Base-by-base conservation (phyloP, 2,888 invertebrate genomes). In the Hedya salicella region DNA sequence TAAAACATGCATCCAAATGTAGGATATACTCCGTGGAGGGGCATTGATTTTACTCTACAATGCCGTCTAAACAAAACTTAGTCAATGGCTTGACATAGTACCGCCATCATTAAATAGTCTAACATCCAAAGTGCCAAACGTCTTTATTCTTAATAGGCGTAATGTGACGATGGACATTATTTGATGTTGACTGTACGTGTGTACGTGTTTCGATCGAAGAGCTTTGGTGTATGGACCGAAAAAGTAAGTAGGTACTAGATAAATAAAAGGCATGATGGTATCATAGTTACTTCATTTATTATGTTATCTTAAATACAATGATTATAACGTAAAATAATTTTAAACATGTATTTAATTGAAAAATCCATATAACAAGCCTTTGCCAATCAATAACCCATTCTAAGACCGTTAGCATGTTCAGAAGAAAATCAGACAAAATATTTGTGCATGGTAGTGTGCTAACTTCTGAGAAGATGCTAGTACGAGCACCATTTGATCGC, bases 311-410 rank as follows among this genome's bases (percentile, higher is more conserved):
- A 88, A 86, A 86, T 87, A 90, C 84, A 91, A 89, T 89, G 90
- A 89, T 89, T 89, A 89, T 87, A 92, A 91, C 88, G 86, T 85
- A 91, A 91, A 88, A 90, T 86, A 91, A 88, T 86, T 86, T 88
- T 85, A 88, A 83, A 59, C 50, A 87, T 88, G 88, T 88, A 83
- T 87, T 82, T 87, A 36, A 49, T 54, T 53, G 59, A 53, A 54
- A 16, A 30, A 25, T 46, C 48, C 50, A 21, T 59, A 25, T 48
- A 61, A 53, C 66, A 66, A 66, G 54, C 49, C 66, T 54, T 42
- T 4, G 4, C 48, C 44, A 32, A 39, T 17, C 25, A 17, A 39
- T 44, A n/a, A 19, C 32, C n/a, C 17, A 53, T n/a, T 9, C n/a
- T n/a, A n/a, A n/a, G 9, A 3, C n/a, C 25, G 14, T 30, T 19